Conservation (phyloP, 2,888 invertebrate species). For the Epistrophe grossulariae region DNA sequence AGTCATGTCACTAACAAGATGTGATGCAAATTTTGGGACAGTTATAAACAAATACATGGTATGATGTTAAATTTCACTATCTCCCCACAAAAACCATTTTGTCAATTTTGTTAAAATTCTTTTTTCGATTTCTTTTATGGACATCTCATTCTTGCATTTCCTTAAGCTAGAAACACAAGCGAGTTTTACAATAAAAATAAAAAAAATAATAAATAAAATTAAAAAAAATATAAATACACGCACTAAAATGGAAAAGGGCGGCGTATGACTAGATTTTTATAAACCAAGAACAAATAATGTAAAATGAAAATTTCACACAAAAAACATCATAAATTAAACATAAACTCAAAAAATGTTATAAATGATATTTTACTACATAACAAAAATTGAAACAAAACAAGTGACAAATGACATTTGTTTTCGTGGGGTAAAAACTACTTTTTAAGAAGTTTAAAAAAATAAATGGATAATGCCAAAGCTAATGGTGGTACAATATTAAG, state of each 20-base stretch:
- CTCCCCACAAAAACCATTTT: slow-evolving; percentile 48
- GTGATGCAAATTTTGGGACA: no score
- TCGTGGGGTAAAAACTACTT: slow-evolving; percentile 13
- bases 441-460: background rate
- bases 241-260: slow-evolving; percentile 56
- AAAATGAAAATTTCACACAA: slow-evolving; percentile 36
- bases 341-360: slow-evolving; percentile 68
- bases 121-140: slow-evolving; percentile 60
- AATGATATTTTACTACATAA: slow-evolving; percentile 53
- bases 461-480: background rate
- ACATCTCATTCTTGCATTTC: slow-evolving; percentile 72
- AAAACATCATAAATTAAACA: slow-evolving; percentile 72
- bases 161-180: slow-evolving; percentile 69
- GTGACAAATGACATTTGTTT: slow-evolving; percentile 40
- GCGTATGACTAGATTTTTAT: slow-evolving; percentile 70
- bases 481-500: background rate
- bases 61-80: background rate
- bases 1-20: no score
- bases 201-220: slow-evolving; percentile 38
- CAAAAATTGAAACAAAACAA: slow-evolving; percentile 61
- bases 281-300: slow-evolving; percentile 39
- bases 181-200: slow-evolving; percentile 55
- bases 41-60: background rate
- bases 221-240: slow-evolving; percentile 46
- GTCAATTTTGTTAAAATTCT: slow-evolving; percentile 67